Evolutionary conservation across 2,888 invertebrate genomes (phyloP), one percentile per base, ranked within the genome.

Genomic region (Protonemura montana): DNA sequence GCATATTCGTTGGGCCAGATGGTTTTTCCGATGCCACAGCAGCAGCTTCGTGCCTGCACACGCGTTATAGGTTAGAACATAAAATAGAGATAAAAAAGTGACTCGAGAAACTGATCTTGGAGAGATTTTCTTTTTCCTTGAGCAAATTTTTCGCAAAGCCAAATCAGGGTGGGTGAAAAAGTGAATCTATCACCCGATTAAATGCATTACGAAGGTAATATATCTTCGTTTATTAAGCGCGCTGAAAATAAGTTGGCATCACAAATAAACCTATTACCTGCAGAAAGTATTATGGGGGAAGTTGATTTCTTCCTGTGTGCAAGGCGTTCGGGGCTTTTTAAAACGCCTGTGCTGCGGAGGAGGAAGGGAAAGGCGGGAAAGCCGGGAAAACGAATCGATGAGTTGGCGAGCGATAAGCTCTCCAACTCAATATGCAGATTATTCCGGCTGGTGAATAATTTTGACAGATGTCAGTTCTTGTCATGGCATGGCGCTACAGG

Each of bases 91-190:
- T 35, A 28, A 78, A 26, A 26, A 78, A 78, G n/a, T n/a, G 13
- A 21, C 59, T 59, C 13, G 78, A 78, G n/a, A 78, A 78, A 78
- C 78, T 78, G 78, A 78, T 78, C 78, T 78, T 78, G 26, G 28
- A 2, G 28, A 7, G 7, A 26, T 78, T 5, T 26, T 26, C 27
- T 78, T 78, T 16, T 25, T 27, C 28, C 27, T 78, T 25, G 59
- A 10, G 21, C 3, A 10, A 59, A 13, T 59, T 21, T 59, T 59
- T 59, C 59, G 59, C 59, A 41, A 41, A 25, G 82, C 82, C 82
- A 83, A 83, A 83, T 83, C 82, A 83, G 26, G n/a, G 28, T 10
- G 7, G 78, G 3, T 0, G 16, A 28, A 78, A 78, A 78, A 26
- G 78, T 26, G 10, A 28, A 78, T 78, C 26, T 78, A 78, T 78